These are phyloP conservation scores for Brachionus manjavacas DNA, from an alignment of 1,140 invertebrate species.

Conservation along the genomic window DNA sequence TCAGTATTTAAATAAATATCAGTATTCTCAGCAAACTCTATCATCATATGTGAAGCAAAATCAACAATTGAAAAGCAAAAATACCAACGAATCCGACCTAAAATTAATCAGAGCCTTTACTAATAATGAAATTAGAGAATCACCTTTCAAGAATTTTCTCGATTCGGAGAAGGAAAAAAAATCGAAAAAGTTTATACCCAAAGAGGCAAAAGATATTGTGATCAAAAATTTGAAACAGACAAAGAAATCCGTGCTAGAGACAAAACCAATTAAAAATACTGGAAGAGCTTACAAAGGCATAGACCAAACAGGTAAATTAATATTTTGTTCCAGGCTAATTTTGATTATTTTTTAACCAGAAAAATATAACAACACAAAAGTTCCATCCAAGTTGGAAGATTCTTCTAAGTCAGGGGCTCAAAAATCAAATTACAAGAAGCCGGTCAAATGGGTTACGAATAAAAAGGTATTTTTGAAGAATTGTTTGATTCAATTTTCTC, in stretches of 20 bases:
- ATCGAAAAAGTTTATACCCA: neutral
- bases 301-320: neutral
- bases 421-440: neutral
- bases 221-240: neutral
- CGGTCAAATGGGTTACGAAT: constrained; percentile 30
- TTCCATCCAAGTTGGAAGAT: neutral
- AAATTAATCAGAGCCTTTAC: constrained; percentile 26
- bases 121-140: neutral
- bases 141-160: neutral
- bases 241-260: neutral
- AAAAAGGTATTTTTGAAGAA: neutral
- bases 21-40: constrained; percentile 14
- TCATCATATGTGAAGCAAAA: neutral
- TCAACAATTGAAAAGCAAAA: neutral
- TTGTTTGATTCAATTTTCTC: neutral
- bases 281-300: neutral
- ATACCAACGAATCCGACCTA: neutral
- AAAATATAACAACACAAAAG: neutral
- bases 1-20: neutral
- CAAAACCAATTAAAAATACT: neutral
- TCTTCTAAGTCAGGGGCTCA: neutral
- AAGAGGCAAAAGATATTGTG: neutral
- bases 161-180: neutral
- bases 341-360: neutral
- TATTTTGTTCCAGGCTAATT: neutral